Evolutionary conservation across 2,797 vertebrate species (phyloP).

Genomic region (Alcedo atthis): DNA sequence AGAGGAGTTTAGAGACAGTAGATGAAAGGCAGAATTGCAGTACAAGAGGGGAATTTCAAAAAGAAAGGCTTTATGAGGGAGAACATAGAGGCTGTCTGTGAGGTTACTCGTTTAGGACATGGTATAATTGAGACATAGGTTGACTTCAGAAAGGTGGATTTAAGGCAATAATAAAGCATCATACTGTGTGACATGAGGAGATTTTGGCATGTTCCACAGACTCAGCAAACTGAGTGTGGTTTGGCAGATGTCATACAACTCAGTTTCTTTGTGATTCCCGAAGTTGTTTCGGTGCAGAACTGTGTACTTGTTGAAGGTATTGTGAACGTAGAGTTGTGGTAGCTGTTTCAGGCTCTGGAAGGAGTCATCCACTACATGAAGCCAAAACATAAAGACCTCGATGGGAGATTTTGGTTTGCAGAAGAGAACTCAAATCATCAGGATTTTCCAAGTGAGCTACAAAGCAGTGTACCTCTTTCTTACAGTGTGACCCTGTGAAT

Average conservation of each 20-base stretch:
- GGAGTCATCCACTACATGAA: background rate
- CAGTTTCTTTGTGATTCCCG: accelerated
- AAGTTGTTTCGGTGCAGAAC: background rate
- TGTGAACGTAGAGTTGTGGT: background rate
- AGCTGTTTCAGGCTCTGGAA: background rate
- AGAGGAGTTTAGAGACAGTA: background rate
- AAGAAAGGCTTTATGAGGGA: background rate
- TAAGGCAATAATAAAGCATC: background rate
- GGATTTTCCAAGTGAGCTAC: background rate
- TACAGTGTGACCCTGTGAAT: background rate
- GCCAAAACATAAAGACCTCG: background rate
- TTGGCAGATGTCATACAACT: background rate
- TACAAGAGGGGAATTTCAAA: background rate
- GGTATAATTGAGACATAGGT: background rate
- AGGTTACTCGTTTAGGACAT: background rate
- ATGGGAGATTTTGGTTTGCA: background rate
- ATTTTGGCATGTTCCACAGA: background rate
- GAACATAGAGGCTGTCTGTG: background rate
- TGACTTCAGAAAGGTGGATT: background rate
- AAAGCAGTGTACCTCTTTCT: background rate
- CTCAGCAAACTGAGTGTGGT: background rate
- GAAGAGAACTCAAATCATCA: background rate
- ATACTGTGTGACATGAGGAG: background rate
- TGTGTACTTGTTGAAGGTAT: background rate
- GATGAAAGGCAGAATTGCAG: background rate